Evolutionary conservation across 35 echinoderm and acorn worm genomes (phyloP), one percentile per base, ranked within the genome.

Genomic region (Anneissia japonica): DNA sequence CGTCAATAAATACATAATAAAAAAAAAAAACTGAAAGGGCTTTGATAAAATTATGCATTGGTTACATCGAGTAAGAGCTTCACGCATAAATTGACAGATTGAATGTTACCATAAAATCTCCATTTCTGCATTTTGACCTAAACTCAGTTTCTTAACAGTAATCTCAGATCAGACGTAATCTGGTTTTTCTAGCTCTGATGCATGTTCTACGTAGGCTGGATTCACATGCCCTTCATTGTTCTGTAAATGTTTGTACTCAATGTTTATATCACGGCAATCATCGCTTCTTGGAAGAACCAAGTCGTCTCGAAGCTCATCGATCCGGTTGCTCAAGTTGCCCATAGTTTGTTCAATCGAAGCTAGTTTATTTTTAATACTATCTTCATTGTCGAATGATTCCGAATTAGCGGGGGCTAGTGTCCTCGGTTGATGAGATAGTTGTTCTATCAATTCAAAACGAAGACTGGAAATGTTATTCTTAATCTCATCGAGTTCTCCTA

Each of bases 381-480:
- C 9, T 9, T 64, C 51, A 64, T 23, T 23, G 19, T 64, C 26
- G 7, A 26, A 26, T 64, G 21, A 64, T 19, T 64, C 51, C 51
- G 51, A 26, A 19, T 45, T n/a, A 38, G 37, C 0, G 4, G 85
- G 31, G 32, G 45, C 11, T 7, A 84, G 46, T 3, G 90, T 77
- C 39, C 56, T 43, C 2, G 86, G 75, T 26, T 79, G 64, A 31
- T 46, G 73, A 26, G 74, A 36, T 30, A 94, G 40, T 81, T 94
- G 76, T 84, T 98, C 95, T 72, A 93, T 86, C 16, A 98, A 72
- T 51, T 98, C 95, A 56, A 93, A 98, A 32, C 95, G 85, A 64
- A 98, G 83, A 56, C 95, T 98, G 0, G 89, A 91, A 28, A 98
- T 98, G 38, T 98, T 92, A 36, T 98, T 93, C 86, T 98, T 98